phyloP scores from a whole-genome alignment of 1,140 invertebrate genomes.

The Drosophila suzukii region DNA sequence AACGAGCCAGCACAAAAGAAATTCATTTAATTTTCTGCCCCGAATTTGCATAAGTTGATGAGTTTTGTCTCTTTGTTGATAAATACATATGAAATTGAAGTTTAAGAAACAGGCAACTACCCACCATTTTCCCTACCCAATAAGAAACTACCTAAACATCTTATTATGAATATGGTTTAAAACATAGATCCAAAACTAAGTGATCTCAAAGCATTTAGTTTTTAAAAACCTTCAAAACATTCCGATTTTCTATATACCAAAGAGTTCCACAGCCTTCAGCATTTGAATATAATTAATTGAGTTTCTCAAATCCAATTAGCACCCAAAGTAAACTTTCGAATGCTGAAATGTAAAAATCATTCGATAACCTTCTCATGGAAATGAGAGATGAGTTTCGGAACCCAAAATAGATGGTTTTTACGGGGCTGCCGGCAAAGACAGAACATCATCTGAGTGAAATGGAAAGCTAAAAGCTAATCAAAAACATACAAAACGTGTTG shows the following conservation, averaged over 20 bases:
- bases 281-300: conserved; percentile 28
- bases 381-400: conserved; percentile 34
- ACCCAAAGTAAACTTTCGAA: conserved; percentile 45
- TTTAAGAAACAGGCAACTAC: neutral
- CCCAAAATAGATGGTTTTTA: conserved; percentile 1
- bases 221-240: neutral
- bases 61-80: conserved; percentile 26
- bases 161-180: neutral
- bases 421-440: conserved; percentile 31
- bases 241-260: neutral
- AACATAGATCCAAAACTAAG: neutral
- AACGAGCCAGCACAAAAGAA: conserved; percentile 13
- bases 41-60: conserved; percentile 64
- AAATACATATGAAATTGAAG: conserved; percentile 5
- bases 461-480: conserved; percentile 58
- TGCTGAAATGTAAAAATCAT: conserved; percentile 24
- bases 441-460: conserved; percentile 57
- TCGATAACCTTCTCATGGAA: conserved; percentile 41
- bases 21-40: conserved; percentile 46
- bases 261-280: neutral
- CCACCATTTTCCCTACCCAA: no score
- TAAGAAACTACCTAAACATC: neutral
- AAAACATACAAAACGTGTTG: conserved; percentile 62
- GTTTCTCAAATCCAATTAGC: conserved; percentile 36
- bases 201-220: neutral